These are phyloP conservation scores for Pluvianellus socialis DNA, from an alignment of 2,113 vertebrate genomes.

Conservation along the genomic window DNA sequence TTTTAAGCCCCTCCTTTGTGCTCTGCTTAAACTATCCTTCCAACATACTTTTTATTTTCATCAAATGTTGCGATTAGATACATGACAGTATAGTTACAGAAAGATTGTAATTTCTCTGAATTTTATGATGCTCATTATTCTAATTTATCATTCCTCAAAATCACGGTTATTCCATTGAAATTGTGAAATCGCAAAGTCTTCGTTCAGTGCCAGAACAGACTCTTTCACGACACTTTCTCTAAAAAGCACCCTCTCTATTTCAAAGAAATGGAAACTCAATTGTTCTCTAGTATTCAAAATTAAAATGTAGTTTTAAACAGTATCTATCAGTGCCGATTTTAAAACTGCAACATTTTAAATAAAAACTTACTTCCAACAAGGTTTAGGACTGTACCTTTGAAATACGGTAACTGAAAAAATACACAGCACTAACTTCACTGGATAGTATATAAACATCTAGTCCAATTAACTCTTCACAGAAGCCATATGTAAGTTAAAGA, in stretches of 20 bases:
- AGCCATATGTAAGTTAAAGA: background rate
- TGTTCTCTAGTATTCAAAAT: background rate
- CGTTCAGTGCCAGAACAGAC: background rate
- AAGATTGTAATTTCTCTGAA: background rate
- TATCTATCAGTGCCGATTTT: background rate
- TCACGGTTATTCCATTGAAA: background rate
- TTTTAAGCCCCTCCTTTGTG: background rate
- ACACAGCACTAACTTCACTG: background rate
- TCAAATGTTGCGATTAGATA: background rate
- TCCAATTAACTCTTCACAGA: background rate
- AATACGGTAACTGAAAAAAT: background rate
- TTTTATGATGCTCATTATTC: background rate
- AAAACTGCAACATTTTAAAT: background rate
- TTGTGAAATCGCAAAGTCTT: background rate
- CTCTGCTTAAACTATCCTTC: background rate
- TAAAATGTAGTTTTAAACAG: background rate
- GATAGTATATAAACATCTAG: background rate
- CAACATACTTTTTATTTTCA: background rate
- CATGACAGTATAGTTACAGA: background rate
- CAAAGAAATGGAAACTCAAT: background rate
- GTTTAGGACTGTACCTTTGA: background rate
- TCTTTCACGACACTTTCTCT: background rate
- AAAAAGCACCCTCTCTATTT: background rate
- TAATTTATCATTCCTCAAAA: background rate
- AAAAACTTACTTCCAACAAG: background rate